Conservation (phyloP, 2,797 vertebrate species). For the Takifugu rubripes region DNA sequence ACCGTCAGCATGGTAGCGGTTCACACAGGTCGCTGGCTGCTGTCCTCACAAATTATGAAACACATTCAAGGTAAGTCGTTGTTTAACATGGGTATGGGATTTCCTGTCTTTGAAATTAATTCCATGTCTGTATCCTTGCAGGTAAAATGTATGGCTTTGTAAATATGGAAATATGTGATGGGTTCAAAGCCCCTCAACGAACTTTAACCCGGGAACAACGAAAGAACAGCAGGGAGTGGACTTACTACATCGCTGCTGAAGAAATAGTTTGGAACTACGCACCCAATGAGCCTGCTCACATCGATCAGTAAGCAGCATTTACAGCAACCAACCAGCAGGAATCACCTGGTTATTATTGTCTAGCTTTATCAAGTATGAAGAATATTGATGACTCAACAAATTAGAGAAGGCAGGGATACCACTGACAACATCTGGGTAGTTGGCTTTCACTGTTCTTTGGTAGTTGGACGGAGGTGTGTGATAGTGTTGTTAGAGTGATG, state of each 20-base stretch:
- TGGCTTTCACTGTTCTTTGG: too few relatives aligned
- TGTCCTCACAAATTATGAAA: constrained; percentile 84
- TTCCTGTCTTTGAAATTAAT: neutral
- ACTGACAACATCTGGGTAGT: too few relatives aligned
- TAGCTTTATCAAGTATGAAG: too few relatives aligned
- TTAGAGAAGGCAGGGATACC: too few relatives aligned
- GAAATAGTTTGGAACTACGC: constrained; percentile 91
- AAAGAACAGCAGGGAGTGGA: constrained; percentile 80
- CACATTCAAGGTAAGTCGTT: constrained; percentile 84
- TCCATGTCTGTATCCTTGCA: constrained; percentile 44
- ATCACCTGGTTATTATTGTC: too few relatives aligned
- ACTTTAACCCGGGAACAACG: constrained; percentile 69
- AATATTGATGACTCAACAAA: too few relatives aligned
- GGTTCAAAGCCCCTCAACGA: constrained; percentile 59
- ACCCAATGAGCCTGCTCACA: constrained; percentile 66
- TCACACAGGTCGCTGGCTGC: constrained; percentile 83
- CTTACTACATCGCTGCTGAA: constrained; percentile 91
- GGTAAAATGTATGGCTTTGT: constrained; percentile 86
- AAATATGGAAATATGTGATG: constrained; percentile 74
- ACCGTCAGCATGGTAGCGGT: constrained; percentile 82
- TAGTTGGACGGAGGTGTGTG: too few relatives aligned
- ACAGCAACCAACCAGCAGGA: neutral
- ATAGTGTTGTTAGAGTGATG: too few relatives aligned
- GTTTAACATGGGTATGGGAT: neutral
- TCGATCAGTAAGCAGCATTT: constrained; percentile 79